Evolutionary conservation across 1,140 invertebrate genomes (phyloP), one percentile per base, ranked within the genome.

Genomic region (Pinna nobilis): DNA sequence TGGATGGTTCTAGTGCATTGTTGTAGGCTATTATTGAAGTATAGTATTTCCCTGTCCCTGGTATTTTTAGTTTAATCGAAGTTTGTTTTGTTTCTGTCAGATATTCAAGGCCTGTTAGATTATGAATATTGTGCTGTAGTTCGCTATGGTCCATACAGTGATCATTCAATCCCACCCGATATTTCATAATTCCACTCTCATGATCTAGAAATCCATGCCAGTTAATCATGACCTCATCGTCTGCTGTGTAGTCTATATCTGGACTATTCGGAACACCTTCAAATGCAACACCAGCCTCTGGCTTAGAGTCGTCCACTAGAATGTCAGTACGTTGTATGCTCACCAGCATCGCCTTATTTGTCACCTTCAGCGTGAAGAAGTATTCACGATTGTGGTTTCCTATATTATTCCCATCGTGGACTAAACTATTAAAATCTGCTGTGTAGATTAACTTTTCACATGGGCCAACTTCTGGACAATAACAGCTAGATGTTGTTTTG

Each of bases 371-470:
- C 9, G 76, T 78, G 39, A 82, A 70, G 63, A 73, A 76, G 49
- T 82, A 82, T 32, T 74, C 47, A 5, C 80, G 50, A 39, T 82
- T 76, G 61, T 82, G 80, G 18, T 76, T 28, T 32, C 80, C 80
- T n/a, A 37, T 74, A 53, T 80, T 32, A 44, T 55, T 76, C 23
- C 71, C 63, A 6, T 51, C 64, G 3, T 71, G 23, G 0, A 74
- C 47, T 13, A 82, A 65, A 15, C 39, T 68, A 18, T 75, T 71
- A 15, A 73, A 63, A 50, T 44, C 25, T 5, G 78, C 25, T n/a
- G 39, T 63, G 49, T 78, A 82, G 13, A 41, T 68, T 13, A 44
- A 53, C 28, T 39, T 47, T 57, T 70, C 71, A 67, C 80, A 82
- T 1, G 7, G 18, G 2, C 78, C 80, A 37, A 82, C 69, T 25